Evolutionary conservation across 1,140 invertebrate species (phyloP).

Genomic region (Drosophila arizonae): DNA sequence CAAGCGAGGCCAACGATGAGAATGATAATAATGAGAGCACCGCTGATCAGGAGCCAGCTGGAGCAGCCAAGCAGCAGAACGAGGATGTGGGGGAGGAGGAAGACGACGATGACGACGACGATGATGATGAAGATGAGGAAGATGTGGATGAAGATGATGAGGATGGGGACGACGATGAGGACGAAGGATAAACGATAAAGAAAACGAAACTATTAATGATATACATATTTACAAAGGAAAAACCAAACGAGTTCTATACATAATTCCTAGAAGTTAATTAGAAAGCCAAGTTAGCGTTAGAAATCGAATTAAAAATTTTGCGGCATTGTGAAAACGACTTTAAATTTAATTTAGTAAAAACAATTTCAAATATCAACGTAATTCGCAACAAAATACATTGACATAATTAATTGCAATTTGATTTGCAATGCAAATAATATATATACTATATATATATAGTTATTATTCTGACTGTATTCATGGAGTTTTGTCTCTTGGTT

Average conservation of each 20-base stretch:
- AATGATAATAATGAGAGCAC: constrained; percentile 35
- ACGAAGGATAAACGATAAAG: constrained; percentile 15
- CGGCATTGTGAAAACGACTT: constrained; percentile 51
- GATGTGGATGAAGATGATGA: neutral
- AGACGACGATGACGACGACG: neutral
- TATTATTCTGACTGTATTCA: constrained; percentile 25
- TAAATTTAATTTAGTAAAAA: constrained; percentile 68
- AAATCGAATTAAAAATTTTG: constrained; percentile 35
- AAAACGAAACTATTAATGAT: constrained; percentile 6
- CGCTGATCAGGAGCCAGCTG: constrained; percentile 19
- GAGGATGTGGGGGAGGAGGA: neutral
- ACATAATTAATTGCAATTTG: constrained; percentile 24
- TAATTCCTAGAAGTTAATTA: constrained; percentile 21
- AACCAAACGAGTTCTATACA: constrained; percentile 15
- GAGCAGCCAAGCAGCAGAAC: constrained; percentile 21
- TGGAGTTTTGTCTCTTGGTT: neutral
- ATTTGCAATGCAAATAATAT: constrained; percentile 14
- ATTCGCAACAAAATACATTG: constrained; percentile 26
- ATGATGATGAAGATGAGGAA: neutral
- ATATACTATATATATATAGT: constrained; percentile 9
- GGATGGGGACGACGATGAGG: constrained; percentile 11
- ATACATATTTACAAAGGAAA: neutral
- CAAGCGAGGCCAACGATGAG: constrained; percentile 26
- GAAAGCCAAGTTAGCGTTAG: constrained; percentile 39
- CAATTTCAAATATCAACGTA: constrained; percentile 44